Percentiles rank a stretch among this genome's conserved stretches.
Conservation (phyloP, 2,113 vertebrate genomes). For the Lutjanus erythropterus region DNA sequence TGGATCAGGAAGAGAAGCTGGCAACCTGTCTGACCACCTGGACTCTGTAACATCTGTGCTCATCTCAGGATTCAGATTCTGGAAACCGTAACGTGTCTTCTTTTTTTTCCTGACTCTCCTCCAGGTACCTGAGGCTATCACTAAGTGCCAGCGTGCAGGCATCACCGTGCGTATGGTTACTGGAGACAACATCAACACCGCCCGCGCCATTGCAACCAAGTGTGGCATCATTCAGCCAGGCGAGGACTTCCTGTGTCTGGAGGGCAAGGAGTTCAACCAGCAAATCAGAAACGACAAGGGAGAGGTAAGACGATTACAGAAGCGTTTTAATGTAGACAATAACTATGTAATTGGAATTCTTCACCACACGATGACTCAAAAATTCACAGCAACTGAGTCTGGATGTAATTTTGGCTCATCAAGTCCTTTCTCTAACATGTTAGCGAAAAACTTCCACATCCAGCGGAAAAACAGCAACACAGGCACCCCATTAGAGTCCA, state of each 20-base stretch:
- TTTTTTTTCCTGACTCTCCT: background rate
- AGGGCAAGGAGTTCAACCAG: slow-evolving; percentile 97
- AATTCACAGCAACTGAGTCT: background rate
- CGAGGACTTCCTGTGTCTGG: slow-evolving; percentile 95
- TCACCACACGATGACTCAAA: background rate
- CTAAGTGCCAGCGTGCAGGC: slow-evolving; percentile 93
- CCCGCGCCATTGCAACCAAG: slow-evolving; percentile 96
- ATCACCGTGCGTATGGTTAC: slow-evolving; percentile 99
- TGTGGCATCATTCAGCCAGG: slow-evolving; percentile 94
- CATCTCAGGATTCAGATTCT: background rate
- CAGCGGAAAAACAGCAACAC: background rate
- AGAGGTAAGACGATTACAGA: slow-evolving; percentile 85
- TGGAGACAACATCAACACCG: slow-evolving; percentile 98
- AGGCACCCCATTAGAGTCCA: background rate
- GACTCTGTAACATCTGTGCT: background rate
- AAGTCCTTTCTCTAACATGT: background rate
- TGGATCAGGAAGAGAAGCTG: too few species aligned
- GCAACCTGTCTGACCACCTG: too few species aligned
- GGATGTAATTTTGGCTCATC: background rate
- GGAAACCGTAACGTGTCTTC: background rate
- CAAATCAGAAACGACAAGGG: slow-evolving; percentile 97
- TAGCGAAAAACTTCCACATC: background rate
- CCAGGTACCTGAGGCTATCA: slow-evolving; percentile 94
- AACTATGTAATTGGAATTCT: background rate
- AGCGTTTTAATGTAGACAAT: background rate